Percentiles rank a stretch among this genome's conserved stretches.
phyloP scores from a whole-genome alignment of 2,113 vertebrate species.

The Orientallactaga bullata region DNA sequence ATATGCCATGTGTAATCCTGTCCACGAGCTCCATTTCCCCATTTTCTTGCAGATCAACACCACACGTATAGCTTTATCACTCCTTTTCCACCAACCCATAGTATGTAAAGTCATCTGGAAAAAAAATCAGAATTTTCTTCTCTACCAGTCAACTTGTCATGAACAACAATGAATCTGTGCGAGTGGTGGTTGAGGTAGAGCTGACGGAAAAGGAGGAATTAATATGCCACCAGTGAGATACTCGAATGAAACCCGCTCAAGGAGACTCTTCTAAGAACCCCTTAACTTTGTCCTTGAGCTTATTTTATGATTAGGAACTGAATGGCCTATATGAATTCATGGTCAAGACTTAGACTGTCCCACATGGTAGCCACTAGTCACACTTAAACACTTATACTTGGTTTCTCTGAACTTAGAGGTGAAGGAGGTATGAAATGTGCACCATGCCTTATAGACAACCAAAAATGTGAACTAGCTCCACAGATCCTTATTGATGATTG shows the following conservation, averaged over 20 bases:
- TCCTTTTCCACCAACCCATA: background rate
- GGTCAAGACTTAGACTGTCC: background rate
- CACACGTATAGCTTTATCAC: background rate
- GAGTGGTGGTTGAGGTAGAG: background rate
- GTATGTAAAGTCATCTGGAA: background rate
- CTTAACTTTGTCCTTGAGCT: background rate
- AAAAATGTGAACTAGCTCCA: background rate
- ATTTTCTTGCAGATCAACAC: background rate
- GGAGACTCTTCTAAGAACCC: background rate
- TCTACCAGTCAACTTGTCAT: background rate
- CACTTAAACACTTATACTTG: background rate
- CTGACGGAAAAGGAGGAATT: background rate
- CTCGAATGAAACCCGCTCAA: background rate
- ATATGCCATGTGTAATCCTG: background rate
- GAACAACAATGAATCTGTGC: background rate
- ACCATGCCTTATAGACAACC: background rate
- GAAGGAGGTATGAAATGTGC: background rate
- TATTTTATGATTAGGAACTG: background rate
- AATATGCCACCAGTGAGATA: background rate
- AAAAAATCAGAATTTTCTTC: background rate
- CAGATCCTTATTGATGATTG: background rate
- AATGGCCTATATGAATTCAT: background rate
- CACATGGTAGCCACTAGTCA: background rate
- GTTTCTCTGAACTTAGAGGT: background rate
- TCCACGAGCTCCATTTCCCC: background rate